Percentiles rank a stretch among this genome's conserved stretches.
phyloP scores from a whole-genome alignment of 1,140 invertebrate genomes.

The Trachymyrmex septentrionalis region DNA sequence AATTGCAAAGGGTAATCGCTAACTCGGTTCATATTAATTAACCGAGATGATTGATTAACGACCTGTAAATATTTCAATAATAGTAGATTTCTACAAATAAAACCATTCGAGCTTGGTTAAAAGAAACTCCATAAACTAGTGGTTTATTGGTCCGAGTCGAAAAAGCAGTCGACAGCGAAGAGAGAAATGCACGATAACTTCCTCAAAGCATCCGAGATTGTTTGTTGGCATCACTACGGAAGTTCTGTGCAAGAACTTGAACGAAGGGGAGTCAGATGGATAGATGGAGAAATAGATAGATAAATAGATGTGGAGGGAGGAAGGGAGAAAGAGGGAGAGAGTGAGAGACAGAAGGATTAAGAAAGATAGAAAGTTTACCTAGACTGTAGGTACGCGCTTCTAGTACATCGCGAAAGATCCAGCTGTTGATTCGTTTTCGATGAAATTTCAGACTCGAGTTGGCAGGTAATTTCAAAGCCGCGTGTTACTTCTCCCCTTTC shows the following conservation, averaged over 20 bases:
- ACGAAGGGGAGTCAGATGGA: conserved; percentile 11
- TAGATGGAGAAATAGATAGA: neutral
- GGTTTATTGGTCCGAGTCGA: conserved; percentile 42
- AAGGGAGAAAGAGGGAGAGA: conserved; percentile 21
- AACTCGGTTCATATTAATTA: neutral
- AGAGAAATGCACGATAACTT: conserved; percentile 55
- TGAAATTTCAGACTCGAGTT: conserved; percentile 74
- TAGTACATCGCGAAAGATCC: conserved; percentile 55
- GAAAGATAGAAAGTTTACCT: conserved; percentile 55
- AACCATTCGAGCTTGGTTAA: neutral
- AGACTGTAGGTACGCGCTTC: conserved; percentile 39
- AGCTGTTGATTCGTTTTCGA: conserved; percentile 74
- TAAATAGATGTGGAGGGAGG: neutral
- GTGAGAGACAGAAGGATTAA: conserved; percentile 49
- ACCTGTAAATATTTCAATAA: neutral
- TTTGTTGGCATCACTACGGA: conserved; percentile 55
- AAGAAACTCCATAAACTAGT: conserved; percentile 38
- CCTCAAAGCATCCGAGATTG: conserved; percentile 59
- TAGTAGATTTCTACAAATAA: neutral
- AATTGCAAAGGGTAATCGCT: neutral
- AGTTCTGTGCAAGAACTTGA: conserved; percentile 54
- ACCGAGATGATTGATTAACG: neutral
- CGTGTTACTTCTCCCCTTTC: conserved; percentile 7
- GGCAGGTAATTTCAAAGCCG: conserved; percentile 69
- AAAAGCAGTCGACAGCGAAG: conserved; percentile 54